These are phyloP conservation scores for Actinia tenebrosa DNA, from an alignment of 64 coral and sea anemone genomes.

Conservation along the genomic window DNA sequence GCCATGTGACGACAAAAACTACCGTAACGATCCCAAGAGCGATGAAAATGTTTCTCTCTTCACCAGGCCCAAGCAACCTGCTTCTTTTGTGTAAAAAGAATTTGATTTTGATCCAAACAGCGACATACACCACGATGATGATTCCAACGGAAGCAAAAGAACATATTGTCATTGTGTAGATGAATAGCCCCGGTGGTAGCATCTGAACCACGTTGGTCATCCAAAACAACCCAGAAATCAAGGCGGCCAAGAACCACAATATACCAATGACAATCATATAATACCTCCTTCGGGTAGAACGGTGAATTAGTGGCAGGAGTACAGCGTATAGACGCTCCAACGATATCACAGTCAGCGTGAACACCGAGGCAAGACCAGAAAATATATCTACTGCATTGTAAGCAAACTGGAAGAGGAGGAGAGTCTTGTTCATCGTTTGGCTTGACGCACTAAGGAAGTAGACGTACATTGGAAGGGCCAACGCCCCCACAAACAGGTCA, in stretches of 20 bases:
- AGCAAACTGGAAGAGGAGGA: slow-evolving; percentile 6
- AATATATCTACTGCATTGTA: slow-evolving; percentile 66
- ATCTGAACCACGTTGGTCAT: slow-evolving; percentile 25
- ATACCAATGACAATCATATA: slow-evolving; percentile 23
- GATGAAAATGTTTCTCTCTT: slow-evolving; percentile 54
- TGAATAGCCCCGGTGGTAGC: slow-evolving; percentile 28
- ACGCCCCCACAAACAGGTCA: slow-evolving; percentile 41
- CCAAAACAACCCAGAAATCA: slow-evolving; percentile 40
- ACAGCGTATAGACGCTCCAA: slow-evolving; percentile 65
- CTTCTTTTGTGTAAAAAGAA: slow-evolving; percentile 22
- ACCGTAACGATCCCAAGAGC: slow-evolving; percentile 72
- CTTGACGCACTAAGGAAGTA: slow-evolving; percentile 22
- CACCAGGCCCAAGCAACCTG: slow-evolving; percentile 11
- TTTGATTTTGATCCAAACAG: slow-evolving; percentile 63
- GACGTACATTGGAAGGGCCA: slow-evolving; percentile 47
- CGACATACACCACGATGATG: slow-evolving; percentile 46
- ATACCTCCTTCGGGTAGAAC: slow-evolving; percentile 13
- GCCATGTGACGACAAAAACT: slow-evolving; percentile 72
- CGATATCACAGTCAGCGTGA: slow-evolving; percentile 72
- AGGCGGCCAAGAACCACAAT: slow-evolving; percentile 46
- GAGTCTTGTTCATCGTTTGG: not conserved
- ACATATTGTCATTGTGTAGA: slow-evolving; percentile 52
- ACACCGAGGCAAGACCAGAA: slow-evolving; percentile 69
- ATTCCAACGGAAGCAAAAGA: slow-evolving; percentile 57
- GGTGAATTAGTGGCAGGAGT: slow-evolving; percentile 45